A percentile compares a stretch with the other conserved stretches of the same genome.
phyloP scores from a whole-genome alignment of 2,888 invertebrate genomes.

The Iphiclides podalirius region DNA sequence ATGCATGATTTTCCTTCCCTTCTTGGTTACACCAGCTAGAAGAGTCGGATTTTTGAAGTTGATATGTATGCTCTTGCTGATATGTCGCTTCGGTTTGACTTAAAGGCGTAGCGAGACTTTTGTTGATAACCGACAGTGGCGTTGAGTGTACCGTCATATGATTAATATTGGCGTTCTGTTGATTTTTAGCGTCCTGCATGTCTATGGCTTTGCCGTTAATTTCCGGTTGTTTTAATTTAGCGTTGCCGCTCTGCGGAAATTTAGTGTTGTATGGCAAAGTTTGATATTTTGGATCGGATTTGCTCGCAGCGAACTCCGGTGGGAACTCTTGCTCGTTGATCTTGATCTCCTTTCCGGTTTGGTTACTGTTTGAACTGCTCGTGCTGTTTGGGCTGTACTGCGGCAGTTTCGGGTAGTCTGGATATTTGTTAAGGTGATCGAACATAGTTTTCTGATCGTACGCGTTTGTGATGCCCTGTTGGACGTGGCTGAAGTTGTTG shows the following conservation, averaged over 20 bases:
- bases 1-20: slow-evolving; percentile 79
- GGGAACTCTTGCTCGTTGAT: slow-evolving; percentile 78
- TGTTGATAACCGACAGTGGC: slow-evolving; percentile 78
- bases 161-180: slow-evolving; percentile 59
- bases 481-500: slow-evolving; percentile 59
- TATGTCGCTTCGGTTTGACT: slow-evolving; percentile 80
- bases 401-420: slow-evolving; percentile 72
- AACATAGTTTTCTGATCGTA: slow-evolving; percentile 70
- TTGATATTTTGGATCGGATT: slow-evolving; percentile 94
- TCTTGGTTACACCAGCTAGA: slow-evolving; percentile 75
- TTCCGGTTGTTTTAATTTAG: slow-evolving; percentile 61
- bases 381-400: slow-evolving; percentile 81
- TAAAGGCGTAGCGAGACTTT: slow-evolving; percentile 83
- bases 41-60: slow-evolving; percentile 76
- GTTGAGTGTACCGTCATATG: slow-evolving; percentile 80
- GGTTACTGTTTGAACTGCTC: slow-evolving; percentile 73
- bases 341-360: slow-evolving; percentile 70
- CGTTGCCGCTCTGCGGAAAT: slow-evolving; percentile 82
- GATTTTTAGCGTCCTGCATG: slow-evolving; percentile 51
- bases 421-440: slow-evolving; percentile 71
- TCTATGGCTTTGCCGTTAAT: slow-evolving; percentile 60
- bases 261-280: slow-evolving; percentile 94
- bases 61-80: slow-evolving; percentile 76
- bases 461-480: slow-evolving; percentile 69
- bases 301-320: slow-evolving; percentile 87